Evolutionary conservation across 1,140 invertebrate species (phyloP).

Genomic region (Diorhabda elongata): DNA sequence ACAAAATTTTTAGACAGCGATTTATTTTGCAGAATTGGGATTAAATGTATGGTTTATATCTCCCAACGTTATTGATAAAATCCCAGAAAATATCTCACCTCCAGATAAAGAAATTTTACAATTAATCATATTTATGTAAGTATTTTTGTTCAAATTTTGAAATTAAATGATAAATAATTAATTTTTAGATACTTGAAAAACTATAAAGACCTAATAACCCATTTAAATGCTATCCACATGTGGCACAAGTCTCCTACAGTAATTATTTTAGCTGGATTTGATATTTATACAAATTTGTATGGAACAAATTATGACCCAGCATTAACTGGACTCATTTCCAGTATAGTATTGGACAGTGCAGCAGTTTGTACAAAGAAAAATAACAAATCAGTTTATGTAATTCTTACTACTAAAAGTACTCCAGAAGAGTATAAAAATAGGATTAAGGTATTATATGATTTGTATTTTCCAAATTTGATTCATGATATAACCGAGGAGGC

Average conservation of each 20-base stretch:
- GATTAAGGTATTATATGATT: slow-evolving; percentile 30
- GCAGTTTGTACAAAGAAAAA: slow-evolving; percentile 23
- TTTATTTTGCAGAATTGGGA: slow-evolving; percentile 34
- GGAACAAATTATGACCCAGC: slow-evolving; percentile 20
- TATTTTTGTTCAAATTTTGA: not conserved
- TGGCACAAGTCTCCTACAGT: slow-evolving; percentile 34
- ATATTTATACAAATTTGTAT: slow-evolving; percentile 29
- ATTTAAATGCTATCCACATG: slow-evolving; percentile 35
- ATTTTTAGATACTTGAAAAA: slow-evolving; percentile 36
- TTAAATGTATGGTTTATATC: slow-evolving; percentile 38
- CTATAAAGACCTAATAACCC: slow-evolving; percentile 30
- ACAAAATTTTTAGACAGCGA: slow-evolving; percentile 30
- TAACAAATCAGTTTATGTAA: slow-evolving; percentile 3
- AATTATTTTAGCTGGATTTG: slow-evolving; percentile 32
- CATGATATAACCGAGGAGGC: slow-evolving; percentile 11
- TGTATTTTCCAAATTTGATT: slow-evolving; percentile 32
- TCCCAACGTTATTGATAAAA: slow-evolving; percentile 26
- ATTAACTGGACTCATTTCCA: slow-evolving; percentile 24
- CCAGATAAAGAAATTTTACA: slow-evolving; percentile 35
- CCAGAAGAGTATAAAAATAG: slow-evolving; percentile 9
- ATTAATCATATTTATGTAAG: slow-evolving; percentile 40
- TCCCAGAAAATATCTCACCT: slow-evolving; percentile 30
- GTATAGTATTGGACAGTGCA: slow-evolving; percentile 29
- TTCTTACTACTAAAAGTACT: slow-evolving; percentile 7
- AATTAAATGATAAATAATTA: slow-evolving; percentile 13